These are phyloP conservation scores for Mycogona germanica DNA, from an alignment of 2,888 invertebrate genomes.

Conservation along the genomic window DNA sequence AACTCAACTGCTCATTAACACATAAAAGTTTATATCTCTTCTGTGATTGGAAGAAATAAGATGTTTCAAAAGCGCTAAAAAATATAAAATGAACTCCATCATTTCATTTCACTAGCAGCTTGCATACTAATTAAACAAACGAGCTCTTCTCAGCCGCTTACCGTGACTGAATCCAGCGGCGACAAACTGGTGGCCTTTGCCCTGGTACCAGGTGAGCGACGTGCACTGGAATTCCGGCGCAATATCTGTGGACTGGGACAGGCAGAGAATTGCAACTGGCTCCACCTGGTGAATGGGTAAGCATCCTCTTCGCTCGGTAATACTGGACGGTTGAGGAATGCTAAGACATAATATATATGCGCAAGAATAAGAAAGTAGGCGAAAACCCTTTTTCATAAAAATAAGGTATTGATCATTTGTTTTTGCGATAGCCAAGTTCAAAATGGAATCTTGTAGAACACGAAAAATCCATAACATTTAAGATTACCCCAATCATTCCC, in stretches of 20 bases:
- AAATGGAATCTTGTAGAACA: background rate
- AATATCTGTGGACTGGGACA: background rate
- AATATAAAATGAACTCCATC: too few relatives aligned
- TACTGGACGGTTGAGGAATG: conserved; percentile 13
- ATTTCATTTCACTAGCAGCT: too few relatives aligned
- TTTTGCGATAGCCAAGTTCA: background rate
- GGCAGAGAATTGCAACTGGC: background rate
- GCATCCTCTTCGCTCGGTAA: background rate
- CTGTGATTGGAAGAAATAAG: too few relatives aligned
- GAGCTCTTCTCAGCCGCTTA: background rate
- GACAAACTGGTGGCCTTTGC: conserved; percentile 2
- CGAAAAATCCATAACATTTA: background rate
- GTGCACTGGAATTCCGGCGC: conserved; percentile 7
- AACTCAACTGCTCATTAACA: too few relatives aligned
- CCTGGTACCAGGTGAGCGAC: conserved; percentile 9
- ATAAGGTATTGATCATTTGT: background rate
- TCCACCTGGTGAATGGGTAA: background rate
- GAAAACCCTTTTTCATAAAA: background rate
- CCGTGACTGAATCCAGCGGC: conserved; percentile 6
- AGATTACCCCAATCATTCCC: too few relatives aligned
- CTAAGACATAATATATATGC: too few relatives aligned
- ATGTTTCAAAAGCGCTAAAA: too few relatives aligned
- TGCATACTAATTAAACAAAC: too few relatives aligned
- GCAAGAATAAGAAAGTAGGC: background rate
- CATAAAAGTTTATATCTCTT: too few relatives aligned